Evolutionary conservation across 92 coral and sea anemone genomes (phyloP).

Genomic region (Phymanthus crucifer): DNA sequence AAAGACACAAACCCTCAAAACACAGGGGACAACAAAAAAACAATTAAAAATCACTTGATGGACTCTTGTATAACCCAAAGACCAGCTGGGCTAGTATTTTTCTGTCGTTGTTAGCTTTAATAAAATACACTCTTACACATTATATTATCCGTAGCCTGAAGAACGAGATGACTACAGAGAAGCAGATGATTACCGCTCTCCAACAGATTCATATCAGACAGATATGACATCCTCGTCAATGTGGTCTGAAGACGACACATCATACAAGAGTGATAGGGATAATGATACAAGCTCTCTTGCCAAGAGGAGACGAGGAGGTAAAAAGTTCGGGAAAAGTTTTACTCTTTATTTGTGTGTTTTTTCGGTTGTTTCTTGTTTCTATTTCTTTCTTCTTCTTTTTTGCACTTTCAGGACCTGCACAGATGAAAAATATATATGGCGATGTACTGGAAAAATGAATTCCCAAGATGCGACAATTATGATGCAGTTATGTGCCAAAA

Average conservation of each 20-base stretch:
- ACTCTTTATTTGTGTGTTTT: neutral
- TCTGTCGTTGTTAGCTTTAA: too few relatives aligned
- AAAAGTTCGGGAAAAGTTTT: neutral
- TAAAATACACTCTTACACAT: too few relatives aligned
- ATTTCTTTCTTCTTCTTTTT: neutral
- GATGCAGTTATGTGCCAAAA: neutral
- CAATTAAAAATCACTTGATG: too few relatives aligned
- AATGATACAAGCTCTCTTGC: slow-evolving; percentile 1
- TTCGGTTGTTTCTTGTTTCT: neutral
- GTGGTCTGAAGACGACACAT: slow-evolving; percentile 14
- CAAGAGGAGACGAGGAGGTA: slow-evolving; percentile 9
- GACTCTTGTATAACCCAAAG: too few relatives aligned
- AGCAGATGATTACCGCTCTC: slow-evolving; percentile 24
- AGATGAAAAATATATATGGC: slow-evolving; percentile 58
- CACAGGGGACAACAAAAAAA: too few relatives aligned
- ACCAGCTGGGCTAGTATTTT: too few relatives aligned
- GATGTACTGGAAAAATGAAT: slow-evolving; percentile 39
- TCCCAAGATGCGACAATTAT: neutral
- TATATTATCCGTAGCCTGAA: neutral
- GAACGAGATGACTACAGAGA: slow-evolving; percentile 3
- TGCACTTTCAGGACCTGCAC: slow-evolving; percentile 36
- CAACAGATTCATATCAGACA: slow-evolving; percentile 20
- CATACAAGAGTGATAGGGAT: neutral
- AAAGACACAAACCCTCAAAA: too few relatives aligned
- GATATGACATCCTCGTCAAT: slow-evolving; percentile 14